A percentile compares a stretch with the other conserved stretches of the same genome.
These are phyloP conservation scores for Ardeotis arabs DNA, from an alignment of 2,113 vertebrate species.

Conservation along the genomic window DNA sequence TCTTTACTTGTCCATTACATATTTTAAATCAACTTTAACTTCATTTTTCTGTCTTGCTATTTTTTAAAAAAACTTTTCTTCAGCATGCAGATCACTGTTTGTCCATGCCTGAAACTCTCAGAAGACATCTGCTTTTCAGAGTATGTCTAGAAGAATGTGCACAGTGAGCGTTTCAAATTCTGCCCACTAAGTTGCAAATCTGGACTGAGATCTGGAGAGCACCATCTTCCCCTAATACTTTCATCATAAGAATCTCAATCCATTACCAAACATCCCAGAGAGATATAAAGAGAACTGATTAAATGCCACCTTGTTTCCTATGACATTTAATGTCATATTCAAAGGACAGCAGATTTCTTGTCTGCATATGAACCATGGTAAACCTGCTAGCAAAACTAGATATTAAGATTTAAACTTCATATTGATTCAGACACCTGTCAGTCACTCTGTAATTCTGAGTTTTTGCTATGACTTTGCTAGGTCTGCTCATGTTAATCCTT, in stretches of 20 bases:
- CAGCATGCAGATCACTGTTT: neutral
- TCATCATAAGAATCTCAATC: neutral
- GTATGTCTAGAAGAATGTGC: neutral
- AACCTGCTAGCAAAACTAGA: neutral
- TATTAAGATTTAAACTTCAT: neutral
- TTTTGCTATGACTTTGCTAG: neutral
- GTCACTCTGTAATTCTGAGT: neutral
- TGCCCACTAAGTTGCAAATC: neutral
- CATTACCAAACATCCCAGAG: neutral
- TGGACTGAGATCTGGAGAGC: neutral
- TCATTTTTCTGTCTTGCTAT: neutral
- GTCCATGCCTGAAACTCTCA: neutral
- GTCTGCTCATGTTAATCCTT: neutral
- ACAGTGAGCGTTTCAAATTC: neutral
- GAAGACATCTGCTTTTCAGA: neutral
- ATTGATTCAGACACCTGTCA: neutral
- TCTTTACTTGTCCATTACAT: neutral
- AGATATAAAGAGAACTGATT: neutral
- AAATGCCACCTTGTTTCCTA: neutral
- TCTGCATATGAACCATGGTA: neutral
- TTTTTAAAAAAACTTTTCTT: neutral
- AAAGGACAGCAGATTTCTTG: slow-evolving; percentile 7
- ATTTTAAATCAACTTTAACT: neutral
- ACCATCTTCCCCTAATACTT: neutral
- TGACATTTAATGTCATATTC: slow-evolving; percentile 3